A percentile compares a stretch with the other conserved stretches of the same genome.
These are phyloP conservation scores for Synergus gifuensis DNA, from an alignment of 2,888 invertebrate species.

Conservation along the genomic window DNA sequence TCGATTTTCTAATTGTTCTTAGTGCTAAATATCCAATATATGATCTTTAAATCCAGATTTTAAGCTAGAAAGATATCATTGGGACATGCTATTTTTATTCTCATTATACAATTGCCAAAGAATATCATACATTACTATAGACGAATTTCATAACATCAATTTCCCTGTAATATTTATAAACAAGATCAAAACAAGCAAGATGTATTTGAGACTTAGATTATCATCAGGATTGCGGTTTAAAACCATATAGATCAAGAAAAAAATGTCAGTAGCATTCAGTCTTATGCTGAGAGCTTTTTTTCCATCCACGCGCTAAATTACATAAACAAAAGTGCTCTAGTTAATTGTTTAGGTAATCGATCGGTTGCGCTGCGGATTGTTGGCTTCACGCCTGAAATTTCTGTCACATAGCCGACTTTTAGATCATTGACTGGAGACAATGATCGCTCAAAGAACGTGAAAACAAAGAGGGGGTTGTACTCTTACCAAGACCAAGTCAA, in stretches of 20 bases:
- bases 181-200: too few species aligned
- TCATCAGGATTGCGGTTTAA: too few species aligned
- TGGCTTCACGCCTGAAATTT: slow-evolving; percentile 51
- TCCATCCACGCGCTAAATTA: not conserved
- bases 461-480: slow-evolving; percentile 17
- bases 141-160: too few species aligned
- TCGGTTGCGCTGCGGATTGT: slow-evolving; percentile 50
- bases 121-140: too few species aligned
- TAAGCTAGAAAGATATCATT: not conserved
- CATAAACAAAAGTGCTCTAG: slow-evolving; percentile 4
- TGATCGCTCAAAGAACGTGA: not conserved
- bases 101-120: not conserved
- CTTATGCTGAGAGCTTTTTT: not conserved
- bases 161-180: too few species aligned
- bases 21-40: not conserved
- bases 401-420: slow-evolving; percentile 48
- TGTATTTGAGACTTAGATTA: too few species aligned
- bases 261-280: not conserved
- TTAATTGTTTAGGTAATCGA: slow-evolving; percentile 51
- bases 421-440: slow-evolving; percentile 46
- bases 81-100: too few species aligned
- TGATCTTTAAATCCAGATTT: not conserved
- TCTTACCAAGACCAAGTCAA: slow-evolving; percentile 60
- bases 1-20: not conserved
- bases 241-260: too few species aligned